Conservation (phyloP, 2,113 vertebrate species). For the Helogale parvula region DNA sequence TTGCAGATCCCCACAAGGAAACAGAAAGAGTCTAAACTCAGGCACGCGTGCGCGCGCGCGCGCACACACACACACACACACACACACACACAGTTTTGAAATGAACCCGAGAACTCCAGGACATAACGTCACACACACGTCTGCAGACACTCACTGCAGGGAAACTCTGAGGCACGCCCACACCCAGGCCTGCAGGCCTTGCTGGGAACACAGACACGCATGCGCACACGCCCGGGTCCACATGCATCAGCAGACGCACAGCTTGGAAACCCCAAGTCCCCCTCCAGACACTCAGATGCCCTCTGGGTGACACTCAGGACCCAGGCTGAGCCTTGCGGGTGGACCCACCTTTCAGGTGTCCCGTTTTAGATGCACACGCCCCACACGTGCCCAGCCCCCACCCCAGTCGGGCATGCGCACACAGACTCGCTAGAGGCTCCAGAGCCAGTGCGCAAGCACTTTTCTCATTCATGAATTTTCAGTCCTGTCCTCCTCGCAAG, state of each 20-base stretch:
- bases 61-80: background rate
- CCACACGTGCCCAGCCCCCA: background rate
- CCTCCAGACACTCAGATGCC: background rate
- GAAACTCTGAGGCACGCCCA: background rate
- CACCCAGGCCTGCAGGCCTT: background rate
- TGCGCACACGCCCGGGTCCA: background rate
- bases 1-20: no score
- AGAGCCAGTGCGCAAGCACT: background rate
- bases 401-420: background rate
- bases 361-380: background rate
- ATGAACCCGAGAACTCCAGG: background rate
- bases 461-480: background rate
- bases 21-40: no score
- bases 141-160: no score
- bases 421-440: background rate
- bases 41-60: no score
- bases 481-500: no score
- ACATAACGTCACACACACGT: fast-evolving
- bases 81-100: no score
- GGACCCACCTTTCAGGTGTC: background rate
- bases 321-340: background rate
- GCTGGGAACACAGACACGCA: background rate
- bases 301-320: background rate
- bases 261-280: background rate
- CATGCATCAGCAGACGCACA: no score